Evolutionary conservation across 2,888 invertebrate species (phyloP).

Genomic region (Dynastes hyllus): DNA sequence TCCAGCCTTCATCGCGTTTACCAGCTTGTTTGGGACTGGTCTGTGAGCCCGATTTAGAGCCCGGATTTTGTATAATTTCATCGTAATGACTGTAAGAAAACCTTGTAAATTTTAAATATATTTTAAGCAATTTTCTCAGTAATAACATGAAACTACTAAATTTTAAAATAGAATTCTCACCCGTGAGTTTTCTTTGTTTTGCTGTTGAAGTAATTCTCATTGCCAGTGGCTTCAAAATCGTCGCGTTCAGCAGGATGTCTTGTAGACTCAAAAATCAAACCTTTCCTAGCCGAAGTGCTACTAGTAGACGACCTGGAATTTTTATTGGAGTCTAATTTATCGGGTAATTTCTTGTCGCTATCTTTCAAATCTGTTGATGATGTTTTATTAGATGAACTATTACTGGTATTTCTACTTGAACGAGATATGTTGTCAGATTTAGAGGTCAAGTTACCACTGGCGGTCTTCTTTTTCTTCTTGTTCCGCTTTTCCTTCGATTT

Average conservation of each 20-base stretch:
- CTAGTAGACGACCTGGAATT: slow-evolving; percentile 51
- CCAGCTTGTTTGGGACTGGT: slow-evolving; percentile 81
- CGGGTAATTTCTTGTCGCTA: slow-evolving; percentile 52
- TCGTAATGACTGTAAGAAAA: slow-evolving; percentile 49
- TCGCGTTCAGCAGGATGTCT: slow-evolving; percentile 80
- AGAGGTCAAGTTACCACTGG: slow-evolving; percentile 50
- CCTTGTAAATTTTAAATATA: neutral
- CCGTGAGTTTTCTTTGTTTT: slow-evolving; percentile 60
- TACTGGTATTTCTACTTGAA: slow-evolving; percentile 52
- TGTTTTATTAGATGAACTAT: slow-evolving; percentile 51
- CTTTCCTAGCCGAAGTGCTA: slow-evolving; percentile 67
- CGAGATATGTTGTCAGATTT: slow-evolving; percentile 54
- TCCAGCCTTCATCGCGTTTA: slow-evolving; percentile 95
- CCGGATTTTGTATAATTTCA: slow-evolving; percentile 47
- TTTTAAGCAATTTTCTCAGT: neutral
- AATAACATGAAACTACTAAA: too few species aligned
- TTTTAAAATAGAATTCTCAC: slow-evolving; percentile 57
- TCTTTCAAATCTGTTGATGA: slow-evolving; percentile 51
- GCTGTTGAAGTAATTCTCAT: slow-evolving; percentile 73
- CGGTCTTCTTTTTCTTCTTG: slow-evolving; percentile 78
- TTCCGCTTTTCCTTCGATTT: slow-evolving; percentile 82
- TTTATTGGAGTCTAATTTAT: slow-evolving; percentile 54
- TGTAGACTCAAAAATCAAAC: slow-evolving; percentile 82
- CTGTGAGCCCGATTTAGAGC: slow-evolving; percentile 63
- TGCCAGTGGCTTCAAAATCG: slow-evolving; percentile 83